A percentile compares a stretch with the other conserved stretches of the same genome.
These are phyloP conservation scores for Petrocephalus sullivani DNA, from an alignment of 2,797 vertebrate genomes.

Conservation along the genomic window DNA sequence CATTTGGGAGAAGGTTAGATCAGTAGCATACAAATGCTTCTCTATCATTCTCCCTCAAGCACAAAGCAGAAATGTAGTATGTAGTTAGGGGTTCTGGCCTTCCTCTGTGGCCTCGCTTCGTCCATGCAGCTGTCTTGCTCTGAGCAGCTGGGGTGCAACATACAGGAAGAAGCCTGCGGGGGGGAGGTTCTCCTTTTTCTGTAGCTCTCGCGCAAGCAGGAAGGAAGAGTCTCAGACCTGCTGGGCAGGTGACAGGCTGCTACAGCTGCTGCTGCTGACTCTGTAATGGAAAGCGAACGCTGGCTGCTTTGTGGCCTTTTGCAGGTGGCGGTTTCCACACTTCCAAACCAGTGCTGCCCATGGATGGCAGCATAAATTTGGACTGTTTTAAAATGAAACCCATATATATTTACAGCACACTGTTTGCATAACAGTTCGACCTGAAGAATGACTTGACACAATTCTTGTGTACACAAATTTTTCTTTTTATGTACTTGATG, in stretches of 20 bases:
- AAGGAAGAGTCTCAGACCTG: conserved; percentile 25
- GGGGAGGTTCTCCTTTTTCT: conserved; percentile 56
- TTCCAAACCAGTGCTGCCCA: background rate
- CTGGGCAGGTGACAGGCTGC: conserved; percentile 50
- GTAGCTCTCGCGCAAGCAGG: conserved; percentile 39
- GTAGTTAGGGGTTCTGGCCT: background rate
- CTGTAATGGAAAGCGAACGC: background rate
- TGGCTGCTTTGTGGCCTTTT: background rate
- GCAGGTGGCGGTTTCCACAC: background rate
- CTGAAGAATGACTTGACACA: background rate
- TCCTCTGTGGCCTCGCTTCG: conserved; percentile 20
- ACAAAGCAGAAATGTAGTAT: background rate
- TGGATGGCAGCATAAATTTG: background rate
- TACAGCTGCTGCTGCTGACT: background rate
- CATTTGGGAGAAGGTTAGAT: background rate
- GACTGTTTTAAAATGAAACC: background rate
- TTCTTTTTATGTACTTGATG: background rate
- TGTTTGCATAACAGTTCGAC: background rate
- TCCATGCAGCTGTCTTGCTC: conserved; percentile 58
- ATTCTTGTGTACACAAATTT: background rate
- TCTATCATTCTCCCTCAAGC: background rate
- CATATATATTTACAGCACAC: background rate
- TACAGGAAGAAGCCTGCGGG: background rate
- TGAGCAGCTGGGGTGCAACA: conserved; percentile 52
- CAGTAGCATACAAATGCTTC: background rate